Conservation (phyloP, 2,888 invertebrate species). For the Malthinus flaveolus region DNA sequence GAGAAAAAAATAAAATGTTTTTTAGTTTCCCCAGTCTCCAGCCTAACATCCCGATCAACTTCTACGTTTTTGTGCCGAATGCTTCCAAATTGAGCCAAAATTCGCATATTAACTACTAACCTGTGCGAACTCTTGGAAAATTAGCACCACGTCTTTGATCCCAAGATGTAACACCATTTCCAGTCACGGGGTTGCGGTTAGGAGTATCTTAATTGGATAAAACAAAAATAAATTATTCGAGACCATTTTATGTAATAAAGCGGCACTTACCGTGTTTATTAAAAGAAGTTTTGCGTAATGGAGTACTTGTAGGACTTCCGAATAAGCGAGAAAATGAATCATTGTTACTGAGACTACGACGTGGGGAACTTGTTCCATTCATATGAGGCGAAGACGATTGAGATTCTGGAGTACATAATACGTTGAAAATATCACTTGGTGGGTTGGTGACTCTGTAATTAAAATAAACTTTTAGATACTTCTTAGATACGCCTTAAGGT, state of each 20-base stretch:
- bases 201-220: constrained; percentile 46
- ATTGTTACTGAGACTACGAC: constrained; percentile 38
- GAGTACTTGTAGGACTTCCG: constrained; percentile 46
- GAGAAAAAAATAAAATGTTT: too few relatives aligned
- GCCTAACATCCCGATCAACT: too few relatives aligned
- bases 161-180: constrained; percentile 53
- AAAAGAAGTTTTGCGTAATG: constrained; percentile 49
- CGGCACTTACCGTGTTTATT: constrained; percentile 48
- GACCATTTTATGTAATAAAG: not conserved
- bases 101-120: constrained; percentile 32
- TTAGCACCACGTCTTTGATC: constrained; percentile 45
- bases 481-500: too few relatives aligned
- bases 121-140: constrained; percentile 48
- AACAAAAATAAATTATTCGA: not conserved
- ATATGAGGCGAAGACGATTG: constrained; percentile 34
- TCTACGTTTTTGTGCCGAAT: too few relatives aligned
- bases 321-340: constrained; percentile 53
- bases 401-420: constrained; percentile 43
- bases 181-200: constrained; percentile 54
- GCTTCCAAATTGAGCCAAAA: too few relatives aligned
- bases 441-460: constrained; percentile 53
- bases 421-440: constrained; percentile 53
- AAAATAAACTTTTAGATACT: constrained; percentile 20
- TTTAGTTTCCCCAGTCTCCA: too few relatives aligned
- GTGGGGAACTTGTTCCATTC: constrained; percentile 24